A percentile compares a stretch with the other conserved stretches of the same genome.
These are phyloP conservation scores for Drosophila quasianomalipes DNA, from an alignment of 2,888 invertebrate genomes.

Conservation along the genomic window DNA sequence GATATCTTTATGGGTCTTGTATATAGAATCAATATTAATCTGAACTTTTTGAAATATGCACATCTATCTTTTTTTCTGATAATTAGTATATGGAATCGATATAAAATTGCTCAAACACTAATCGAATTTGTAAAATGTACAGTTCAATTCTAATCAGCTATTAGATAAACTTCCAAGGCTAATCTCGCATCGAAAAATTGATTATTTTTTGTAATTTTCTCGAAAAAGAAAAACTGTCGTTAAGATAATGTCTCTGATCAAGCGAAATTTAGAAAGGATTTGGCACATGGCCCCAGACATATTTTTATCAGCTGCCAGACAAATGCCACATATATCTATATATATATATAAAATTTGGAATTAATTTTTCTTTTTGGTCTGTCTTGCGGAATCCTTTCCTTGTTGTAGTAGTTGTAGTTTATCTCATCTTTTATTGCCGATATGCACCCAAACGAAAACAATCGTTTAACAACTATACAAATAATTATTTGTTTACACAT, in stretches of 20 bases:
- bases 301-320: neutral
- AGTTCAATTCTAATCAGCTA: neutral
- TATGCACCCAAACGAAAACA: neutral
- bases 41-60: neutral
- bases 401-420: neutral
- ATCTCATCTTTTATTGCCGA: neutral
- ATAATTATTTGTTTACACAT: neutral
- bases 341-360: neutral
- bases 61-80: neutral
- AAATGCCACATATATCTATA: neutral
- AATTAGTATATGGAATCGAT: neutral
- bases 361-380: neutral
- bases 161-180: neutral
- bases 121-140: neutral
- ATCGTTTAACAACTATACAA: neutral
- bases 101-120: neutral
- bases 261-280: neutral
- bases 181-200: neutral
- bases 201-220: neutral
- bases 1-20: neutral
- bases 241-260: neutral
- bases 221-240: neutral
- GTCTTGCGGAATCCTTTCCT: neutral
- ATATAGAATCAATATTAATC: conserved; percentile 25
- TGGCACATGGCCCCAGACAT: neutral